Evolutionary conservation across 2,113 vertebrate species (phyloP).

Genomic region (Epinephelus lanceolatus): DNA sequence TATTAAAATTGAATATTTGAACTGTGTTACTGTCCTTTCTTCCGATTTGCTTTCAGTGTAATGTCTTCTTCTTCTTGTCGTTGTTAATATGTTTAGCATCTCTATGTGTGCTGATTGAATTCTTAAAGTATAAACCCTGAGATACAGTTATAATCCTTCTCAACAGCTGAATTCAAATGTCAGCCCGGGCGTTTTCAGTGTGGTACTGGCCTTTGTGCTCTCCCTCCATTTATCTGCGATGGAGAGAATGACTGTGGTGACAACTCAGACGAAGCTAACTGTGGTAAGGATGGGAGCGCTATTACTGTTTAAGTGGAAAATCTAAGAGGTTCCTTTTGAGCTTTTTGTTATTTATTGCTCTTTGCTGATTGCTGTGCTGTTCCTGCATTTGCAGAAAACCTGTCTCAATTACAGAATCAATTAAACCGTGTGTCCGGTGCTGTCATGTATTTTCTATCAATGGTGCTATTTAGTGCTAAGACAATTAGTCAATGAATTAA

Average conservation of each 20-base stretch:
- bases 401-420: not conserved
- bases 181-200: slow-evolving; percentile 98
- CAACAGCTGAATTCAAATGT: slow-evolving; percentile 96
- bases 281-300: slow-evolving; percentile 84
- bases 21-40: not conserved
- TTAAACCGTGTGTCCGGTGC: not conserved
- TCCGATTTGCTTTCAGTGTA: not conserved
- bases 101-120: not conserved
- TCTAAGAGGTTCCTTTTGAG: not conserved
- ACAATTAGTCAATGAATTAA: not conserved
- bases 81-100: not conserved
- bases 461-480: not conserved
- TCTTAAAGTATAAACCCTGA: not conserved
- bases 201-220: slow-evolving; percentile 95
- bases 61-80: not conserved
- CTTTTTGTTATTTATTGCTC: too few relatives aligned
- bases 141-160: slow-evolving; percentile 28
- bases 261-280: slow-evolving; percentile 98
- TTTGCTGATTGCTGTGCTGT: not conserved
- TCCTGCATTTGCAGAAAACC: not conserved
- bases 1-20: not conserved
- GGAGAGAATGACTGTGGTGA: slow-evolving; percentile 99
- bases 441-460: not conserved
- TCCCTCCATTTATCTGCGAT: slow-evolving; percentile 98
- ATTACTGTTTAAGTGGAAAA: not conserved